Base-by-base conservation (phyloP, 2,888 invertebrate species). In the Saturnia japonica region DNA sequence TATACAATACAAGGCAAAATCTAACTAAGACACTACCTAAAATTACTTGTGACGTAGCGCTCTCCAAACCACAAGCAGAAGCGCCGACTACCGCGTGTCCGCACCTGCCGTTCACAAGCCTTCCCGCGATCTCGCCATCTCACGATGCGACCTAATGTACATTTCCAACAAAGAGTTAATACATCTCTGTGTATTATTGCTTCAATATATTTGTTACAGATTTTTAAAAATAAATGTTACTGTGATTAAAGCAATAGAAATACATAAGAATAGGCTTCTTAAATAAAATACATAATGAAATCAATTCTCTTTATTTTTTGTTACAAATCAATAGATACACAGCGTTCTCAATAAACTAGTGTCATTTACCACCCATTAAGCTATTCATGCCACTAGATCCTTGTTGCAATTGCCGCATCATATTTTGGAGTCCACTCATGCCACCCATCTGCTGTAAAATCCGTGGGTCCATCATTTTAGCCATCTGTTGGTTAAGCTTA, bases 391-490 rank as follows among this genome's bases (percentile, higher is more conserved):
- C 95, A 76, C 95, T 95, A 60, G 95, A 95, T 19, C 95, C 95
- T 79, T 95, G 95, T 76, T 95, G 96, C 77, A 99, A 93, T 86
- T 99, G 99, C 80, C 98, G 95, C 99, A 99, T 99, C 97, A 99
- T 99, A 85, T 97, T 99, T 87, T 99, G 99, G 34, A 99, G 94
- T 0, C 99, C 99, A 28, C 97, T 96, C 96, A 99, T 98, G 40
- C 99, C 99, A 79, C 99, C 99, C 99, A 96, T 96, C 84, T 99
- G 99, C 82, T 99, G 99, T 68, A 99, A 94, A 77, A 99, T 98
- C 72, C 99, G 95, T 0, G 99, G 99, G 93, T 99, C 99, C 97
- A 99, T 99, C 99, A 99, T 99, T 91, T 98, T 99, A 9, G 99
- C 99, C 99, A 99, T 99, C 94, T 99, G 99, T 90, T 99, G 99